phyloP scores from a whole-genome alignment of 2,888 invertebrate genomes.

The Leptopilina myrica region DNA sequence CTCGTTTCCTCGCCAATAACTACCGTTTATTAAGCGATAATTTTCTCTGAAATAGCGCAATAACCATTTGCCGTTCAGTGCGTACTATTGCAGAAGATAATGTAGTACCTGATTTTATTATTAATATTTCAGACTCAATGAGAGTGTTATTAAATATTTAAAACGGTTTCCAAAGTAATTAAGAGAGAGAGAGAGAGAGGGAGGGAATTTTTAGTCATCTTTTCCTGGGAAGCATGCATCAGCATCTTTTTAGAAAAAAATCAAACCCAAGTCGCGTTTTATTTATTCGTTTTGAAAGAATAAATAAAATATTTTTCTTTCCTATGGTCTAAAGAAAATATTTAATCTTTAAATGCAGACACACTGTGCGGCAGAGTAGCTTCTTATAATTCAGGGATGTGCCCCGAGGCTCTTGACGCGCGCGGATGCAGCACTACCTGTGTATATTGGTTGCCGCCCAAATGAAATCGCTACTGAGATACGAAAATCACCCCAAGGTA shows the following conservation, averaged over 20 bases:
- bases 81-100: constrained; percentile 18
- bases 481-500: constrained; percentile 44
- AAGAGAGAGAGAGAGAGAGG: not conserved
- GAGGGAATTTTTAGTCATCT: not conserved
- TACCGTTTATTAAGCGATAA: constrained; percentile 38
- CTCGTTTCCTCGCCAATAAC: constrained; percentile 19
- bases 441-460: constrained; percentile 41
- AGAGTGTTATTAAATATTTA: not conserved
- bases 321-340: not conserved
- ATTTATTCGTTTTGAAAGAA: too few relatives aligned
- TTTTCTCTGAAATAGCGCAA: constrained; percentile 31
- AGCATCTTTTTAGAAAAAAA: too few relatives aligned
- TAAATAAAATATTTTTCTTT: too few relatives aligned
- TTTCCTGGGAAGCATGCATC: not conserved
- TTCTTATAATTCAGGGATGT: constrained; percentile 37
- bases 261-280: too few relatives aligned
- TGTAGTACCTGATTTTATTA: constrained; percentile 12
- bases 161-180: not conserved
- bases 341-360: constrained; percentile 11
- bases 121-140: not conserved
- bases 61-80: constrained; percentile 20
- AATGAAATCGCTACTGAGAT: constrained; percentile 48
- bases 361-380: not conserved
- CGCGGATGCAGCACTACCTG: constrained; percentile 13
- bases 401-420: constrained; percentile 11